Base-by-base conservation (phyloP, 2,888 invertebrate genomes). In the Sisyra terminalis region DNA sequence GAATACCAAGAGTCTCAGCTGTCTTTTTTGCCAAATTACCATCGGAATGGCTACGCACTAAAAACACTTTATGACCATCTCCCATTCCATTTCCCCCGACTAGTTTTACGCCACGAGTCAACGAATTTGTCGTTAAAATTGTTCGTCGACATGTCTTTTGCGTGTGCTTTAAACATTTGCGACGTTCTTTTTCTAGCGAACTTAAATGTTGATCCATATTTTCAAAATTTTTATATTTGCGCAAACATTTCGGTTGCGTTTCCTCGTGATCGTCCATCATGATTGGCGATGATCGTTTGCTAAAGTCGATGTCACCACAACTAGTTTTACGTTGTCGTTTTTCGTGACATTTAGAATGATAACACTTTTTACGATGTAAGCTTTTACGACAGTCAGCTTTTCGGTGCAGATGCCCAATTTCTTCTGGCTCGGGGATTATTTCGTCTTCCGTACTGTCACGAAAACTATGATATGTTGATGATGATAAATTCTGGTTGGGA, bases 11-110 rank as follows among this genome's bases (percentile, higher is more conserved):
- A 29, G 47, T 45, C 44, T 47, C 48, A 32, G 49, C 48, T 16
- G 53, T 54, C 46, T 51, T 54, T 51, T 57, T 56, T 49, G 58
- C 55, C 53, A 82, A 66, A 57, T 81, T 79, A 7, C 80, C 78
- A 54, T 82, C 82, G 17, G 81, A 82, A 47, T 75, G 75, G 58
- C 81, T 79, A 48, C 80, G 66, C 42, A 69, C 71, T 50, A 80
- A 59, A 44, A 52, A 51, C 46, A 52, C 57, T 13, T 34, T 18
- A 14, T 31, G 11, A 24, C 24, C 13, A 8, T 10, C 30, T 10
- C 29, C 29, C 38, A 45, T 49, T 40, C 45, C 44, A 44, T 48
- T 52, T 45, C 46, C 37, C 48, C 44, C 10, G n/a, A 18, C 35
- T 11, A 13, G 14, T 24, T 35, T 42, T 11, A 24, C 42, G 15